Evolutionary conservation across 2,113 vertebrate genomes (phyloP).

Genomic region (Phaethon lepturus): DNA sequence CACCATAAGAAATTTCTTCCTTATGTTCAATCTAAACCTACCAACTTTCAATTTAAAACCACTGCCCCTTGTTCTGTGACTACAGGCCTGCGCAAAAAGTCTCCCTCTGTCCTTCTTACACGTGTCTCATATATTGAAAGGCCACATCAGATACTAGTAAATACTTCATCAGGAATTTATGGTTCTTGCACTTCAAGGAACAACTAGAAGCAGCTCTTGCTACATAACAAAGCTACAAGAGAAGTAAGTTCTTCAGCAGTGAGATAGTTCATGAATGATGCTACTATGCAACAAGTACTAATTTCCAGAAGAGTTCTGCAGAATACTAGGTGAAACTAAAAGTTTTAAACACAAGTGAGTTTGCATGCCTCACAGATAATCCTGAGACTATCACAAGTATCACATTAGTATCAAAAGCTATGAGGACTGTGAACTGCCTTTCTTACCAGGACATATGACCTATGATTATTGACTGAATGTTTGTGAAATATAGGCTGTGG

Average conservation of each 20-base stretch:
- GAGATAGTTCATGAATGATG: neutral
- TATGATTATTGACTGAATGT: neutral
- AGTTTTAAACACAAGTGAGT: neutral
- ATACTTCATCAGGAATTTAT: neutral
- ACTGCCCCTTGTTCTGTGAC: accelerated
- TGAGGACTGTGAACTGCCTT: neutral
- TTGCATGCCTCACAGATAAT: neutral
- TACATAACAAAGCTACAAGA: neutral
- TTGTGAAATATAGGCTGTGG: neutral
- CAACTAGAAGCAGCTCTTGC: neutral
- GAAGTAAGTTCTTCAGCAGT: neutral
- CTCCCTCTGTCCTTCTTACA: neutral
- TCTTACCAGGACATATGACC: neutral
- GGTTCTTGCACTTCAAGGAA: neutral
- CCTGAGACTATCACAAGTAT: neutral
- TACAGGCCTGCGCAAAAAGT: neutral
- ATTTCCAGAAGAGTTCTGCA: neutral
- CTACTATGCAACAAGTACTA: neutral
- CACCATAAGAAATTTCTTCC: neutral
- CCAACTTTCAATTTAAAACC: neutral
- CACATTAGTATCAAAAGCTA: accelerated
- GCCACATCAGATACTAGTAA: accelerated
- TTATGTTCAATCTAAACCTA: neutral
- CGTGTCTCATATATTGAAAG: neutral
- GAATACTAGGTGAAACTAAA: neutral